Conservation (phyloP, 2,113 vertebrate species). For the Tretioscincus oriximinensis region DNA sequence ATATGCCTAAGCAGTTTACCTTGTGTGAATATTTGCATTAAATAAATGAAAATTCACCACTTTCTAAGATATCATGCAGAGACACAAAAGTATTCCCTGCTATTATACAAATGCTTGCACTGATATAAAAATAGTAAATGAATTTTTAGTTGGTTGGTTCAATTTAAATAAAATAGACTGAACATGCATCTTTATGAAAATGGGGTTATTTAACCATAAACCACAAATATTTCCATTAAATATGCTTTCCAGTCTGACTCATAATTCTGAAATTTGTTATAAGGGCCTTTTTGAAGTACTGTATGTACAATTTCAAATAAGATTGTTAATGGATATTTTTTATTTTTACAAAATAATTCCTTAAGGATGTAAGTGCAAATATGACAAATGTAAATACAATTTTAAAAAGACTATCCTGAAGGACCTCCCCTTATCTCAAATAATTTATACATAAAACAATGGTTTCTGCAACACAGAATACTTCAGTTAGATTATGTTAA, state of each 20-base stretch:
- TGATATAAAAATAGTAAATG: constrained; percentile 76
- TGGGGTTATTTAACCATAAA: constrained; percentile 74
- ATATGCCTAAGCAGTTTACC: constrained; percentile 73
- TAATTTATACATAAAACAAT: not conserved
- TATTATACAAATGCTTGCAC: constrained; percentile 69
- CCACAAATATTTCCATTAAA: constrained; percentile 69
- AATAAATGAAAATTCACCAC: constrained; percentile 76
- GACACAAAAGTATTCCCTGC: constrained; percentile 72
- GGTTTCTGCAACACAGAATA: not conserved
- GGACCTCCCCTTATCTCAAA: not conserved
- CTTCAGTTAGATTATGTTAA: not conserved
- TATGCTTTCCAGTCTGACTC: constrained; percentile 58
- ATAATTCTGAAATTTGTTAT: constrained; percentile 59
- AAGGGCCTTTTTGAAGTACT: constrained; percentile 43
- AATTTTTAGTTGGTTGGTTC: constrained; percentile 78
- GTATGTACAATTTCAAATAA: constrained; percentile 43
- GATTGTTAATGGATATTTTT: constrained; percentile 16
- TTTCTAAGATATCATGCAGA: constrained; percentile 69
- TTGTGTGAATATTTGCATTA: constrained; percentile 77
- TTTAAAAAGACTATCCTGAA: constrained; percentile 35
- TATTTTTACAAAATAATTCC: constrained; percentile 17
- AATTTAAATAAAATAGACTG: constrained; percentile 73
- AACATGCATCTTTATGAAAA: constrained; percentile 69
- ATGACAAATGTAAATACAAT: constrained; percentile 28
- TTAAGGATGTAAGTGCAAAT: constrained; percentile 22